Evolutionary conservation across 2,888 invertebrate species (phyloP).

Genomic region (Cordilura impudica): DNA sequence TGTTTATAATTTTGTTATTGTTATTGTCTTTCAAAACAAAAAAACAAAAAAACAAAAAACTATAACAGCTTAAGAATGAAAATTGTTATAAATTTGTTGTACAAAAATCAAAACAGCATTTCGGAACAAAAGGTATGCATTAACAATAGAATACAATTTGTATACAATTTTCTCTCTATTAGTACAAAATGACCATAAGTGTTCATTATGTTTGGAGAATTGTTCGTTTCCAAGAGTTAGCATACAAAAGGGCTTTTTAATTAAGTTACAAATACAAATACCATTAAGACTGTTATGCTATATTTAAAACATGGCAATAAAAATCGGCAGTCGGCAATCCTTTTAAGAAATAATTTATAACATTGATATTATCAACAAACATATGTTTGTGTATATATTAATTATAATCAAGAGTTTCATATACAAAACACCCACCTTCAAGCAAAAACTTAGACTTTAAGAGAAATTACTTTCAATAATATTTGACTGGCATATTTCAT

Average conservation of each 20-base stretch:
- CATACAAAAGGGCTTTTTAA: background rate
- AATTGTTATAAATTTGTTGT: conserved; percentile 18
- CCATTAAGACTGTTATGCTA: too few species aligned
- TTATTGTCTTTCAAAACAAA: background rate
- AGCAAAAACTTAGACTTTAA: too few species aligned
- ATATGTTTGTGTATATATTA: too few species aligned
- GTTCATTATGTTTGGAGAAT: conserved; percentile 20
- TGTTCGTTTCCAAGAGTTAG: background rate
- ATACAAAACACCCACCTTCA: too few species aligned
- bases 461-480: too few species aligned
- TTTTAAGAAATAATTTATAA: too few species aligned
- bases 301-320: too few species aligned
- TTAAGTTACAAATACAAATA: too few species aligned
- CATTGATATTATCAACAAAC: too few species aligned
- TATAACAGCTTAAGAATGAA: background rate
- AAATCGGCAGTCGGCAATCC: too few species aligned
- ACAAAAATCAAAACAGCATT: conserved; percentile 10
- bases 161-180: conserved; percentile 11
- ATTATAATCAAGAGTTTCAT: too few species aligned
- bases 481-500: too few species aligned
- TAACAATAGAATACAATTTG: conserved; percentile 29
- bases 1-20: background rate
- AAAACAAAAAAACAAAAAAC: background rate
- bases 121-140: conserved; percentile 9
- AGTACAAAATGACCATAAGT: conserved; percentile 32